Conservation (phyloP, 2,888 invertebrate genomes). For the Parnassius smintheus region DNA sequence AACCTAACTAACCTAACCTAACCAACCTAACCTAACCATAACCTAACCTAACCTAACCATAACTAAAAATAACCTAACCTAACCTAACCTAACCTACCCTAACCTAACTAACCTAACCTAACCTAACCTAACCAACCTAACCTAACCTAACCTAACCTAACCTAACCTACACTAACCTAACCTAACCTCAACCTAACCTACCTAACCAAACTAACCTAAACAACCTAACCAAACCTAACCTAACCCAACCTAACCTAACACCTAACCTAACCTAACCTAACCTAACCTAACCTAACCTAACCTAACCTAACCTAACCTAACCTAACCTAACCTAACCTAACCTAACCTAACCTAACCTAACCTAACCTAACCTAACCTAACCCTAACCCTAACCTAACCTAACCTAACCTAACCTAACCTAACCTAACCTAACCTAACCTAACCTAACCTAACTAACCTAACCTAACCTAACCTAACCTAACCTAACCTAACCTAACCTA, state of each 20-base stretch:
- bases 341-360: constrained; percentile 28
- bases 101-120: constrained; percentile 26
- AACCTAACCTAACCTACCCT: constrained; percentile 30
- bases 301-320: constrained; percentile 19
- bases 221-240: constrained; percentile 30
- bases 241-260: constrained; percentile 31
- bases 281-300: constrained; percentile 26
- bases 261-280: constrained; percentile 23
- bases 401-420: constrained; percentile 31
- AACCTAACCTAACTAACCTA: constrained; percentile 25
- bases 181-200: constrained; percentile 33
- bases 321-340: constrained; percentile 33
- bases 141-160: constrained; percentile 32
- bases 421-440: constrained; percentile 29
- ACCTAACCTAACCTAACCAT: constrained; percentile 31
- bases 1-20: constrained; percentile 12
- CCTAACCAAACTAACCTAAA: constrained; percentile 31
- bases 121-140: constrained; percentile 32
- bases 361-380: constrained; percentile 28
- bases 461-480: too few species aligned
- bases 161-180: constrained; percentile 29
- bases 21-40: constrained; percentile 30
- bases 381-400: constrained; percentile 19
- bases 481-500: too few species aligned
- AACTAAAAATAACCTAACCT: constrained; percentile 30